Conservation (phyloP, 2,797 vertebrate species). For the Lates japonicus region DNA sequence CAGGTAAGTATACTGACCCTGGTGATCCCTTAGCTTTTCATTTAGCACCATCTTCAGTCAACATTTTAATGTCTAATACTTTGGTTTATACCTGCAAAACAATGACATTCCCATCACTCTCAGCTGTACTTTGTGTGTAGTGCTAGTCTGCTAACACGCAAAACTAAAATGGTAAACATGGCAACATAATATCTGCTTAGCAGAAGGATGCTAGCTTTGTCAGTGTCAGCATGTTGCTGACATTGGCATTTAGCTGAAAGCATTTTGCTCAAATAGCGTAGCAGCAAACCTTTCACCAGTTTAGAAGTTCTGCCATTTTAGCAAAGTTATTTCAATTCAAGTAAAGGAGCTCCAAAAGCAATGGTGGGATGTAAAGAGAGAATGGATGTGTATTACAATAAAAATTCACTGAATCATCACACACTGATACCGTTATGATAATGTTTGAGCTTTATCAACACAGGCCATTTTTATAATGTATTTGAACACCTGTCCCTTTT, state of each 20-base stretch:
- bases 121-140: no score
- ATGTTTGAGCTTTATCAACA: neutral
- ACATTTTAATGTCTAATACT: neutral
- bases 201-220: neutral
- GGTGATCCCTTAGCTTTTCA: neutral
- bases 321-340: neutral
- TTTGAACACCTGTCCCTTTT: neutral
- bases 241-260: neutral
- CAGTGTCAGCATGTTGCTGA: neutral
- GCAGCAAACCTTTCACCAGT: no score
- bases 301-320: neutral
- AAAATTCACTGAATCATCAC: neutral
- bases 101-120: no score
- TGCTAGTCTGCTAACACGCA: neutral
- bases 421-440: neutral
- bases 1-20: neutral
- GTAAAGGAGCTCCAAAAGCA: no score
- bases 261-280: no score
- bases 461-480: neutral
- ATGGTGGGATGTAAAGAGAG: neutral
- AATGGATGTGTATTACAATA: neutral
- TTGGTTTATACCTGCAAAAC: no score
- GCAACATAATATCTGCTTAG: neutral
- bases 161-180: neutral
- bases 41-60: neutral